Conservation (phyloP, 2,888 invertebrate genomes). For the Tenthredo livida region DNA sequence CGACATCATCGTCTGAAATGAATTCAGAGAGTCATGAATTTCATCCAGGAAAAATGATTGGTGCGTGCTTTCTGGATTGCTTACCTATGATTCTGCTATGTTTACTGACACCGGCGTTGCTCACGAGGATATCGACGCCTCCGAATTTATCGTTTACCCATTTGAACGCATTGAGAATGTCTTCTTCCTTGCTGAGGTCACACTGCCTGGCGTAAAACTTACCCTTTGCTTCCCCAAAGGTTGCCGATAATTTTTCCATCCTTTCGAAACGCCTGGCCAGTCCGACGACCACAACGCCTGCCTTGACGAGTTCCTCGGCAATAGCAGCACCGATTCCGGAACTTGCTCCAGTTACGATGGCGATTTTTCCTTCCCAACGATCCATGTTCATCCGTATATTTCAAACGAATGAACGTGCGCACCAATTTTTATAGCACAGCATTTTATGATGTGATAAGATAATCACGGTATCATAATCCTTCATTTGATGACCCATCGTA, state of each 20-base stretch:
- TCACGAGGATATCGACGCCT: slow-evolving; percentile 78
- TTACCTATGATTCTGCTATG: slow-evolving; percentile 59
- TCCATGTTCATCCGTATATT: slow-evolving; percentile 75
- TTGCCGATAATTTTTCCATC: not conserved
- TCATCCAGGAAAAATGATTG: not conserved
- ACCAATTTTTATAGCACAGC: too few relatives aligned
- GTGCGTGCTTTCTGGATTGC: not conserved
- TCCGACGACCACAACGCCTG: slow-evolving; percentile 81
- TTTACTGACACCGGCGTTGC: slow-evolving; percentile 77
- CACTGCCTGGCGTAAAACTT: slow-evolving; percentile 69
- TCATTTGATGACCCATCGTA: too few relatives aligned
- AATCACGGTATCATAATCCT: too few relatives aligned
- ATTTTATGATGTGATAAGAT: too few relatives aligned
- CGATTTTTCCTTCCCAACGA: slow-evolving; percentile 80
- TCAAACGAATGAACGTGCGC: too few relatives aligned
- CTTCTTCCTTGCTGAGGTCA: slow-evolving; percentile 62
- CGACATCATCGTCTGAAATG: slow-evolving; percentile 65
- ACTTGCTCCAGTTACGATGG: slow-evolving; percentile 63
- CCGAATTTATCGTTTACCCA: slow-evolving; percentile 69
- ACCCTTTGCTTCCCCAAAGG: slow-evolving; percentile 60
- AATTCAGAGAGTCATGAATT: not conserved
- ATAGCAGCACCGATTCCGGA: slow-evolving; percentile 82
- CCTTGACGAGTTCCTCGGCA: slow-evolving; percentile 75
- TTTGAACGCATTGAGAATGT: slow-evolving; percentile 63
- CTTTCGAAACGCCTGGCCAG: not conserved